phyloP scores from a whole-genome alignment of 2,113 vertebrate species.

The Martes martes region DNA sequence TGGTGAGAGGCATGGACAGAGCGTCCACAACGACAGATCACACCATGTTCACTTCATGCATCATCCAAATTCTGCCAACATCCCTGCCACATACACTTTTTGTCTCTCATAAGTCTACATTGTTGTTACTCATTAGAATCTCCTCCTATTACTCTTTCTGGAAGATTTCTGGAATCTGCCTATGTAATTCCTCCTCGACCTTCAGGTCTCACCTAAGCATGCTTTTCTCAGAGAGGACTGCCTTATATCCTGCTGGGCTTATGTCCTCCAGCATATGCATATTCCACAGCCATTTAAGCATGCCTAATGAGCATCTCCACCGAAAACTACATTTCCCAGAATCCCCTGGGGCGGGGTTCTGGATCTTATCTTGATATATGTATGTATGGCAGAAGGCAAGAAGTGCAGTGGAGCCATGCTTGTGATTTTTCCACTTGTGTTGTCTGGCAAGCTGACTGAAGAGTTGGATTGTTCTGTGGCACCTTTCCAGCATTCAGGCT shows the following conservation, averaged over 20 bases:
- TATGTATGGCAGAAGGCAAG: not conserved
- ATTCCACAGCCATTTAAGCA: not conserved
- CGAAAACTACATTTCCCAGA: not conserved
- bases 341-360: not conserved
- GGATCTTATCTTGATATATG: not conserved
- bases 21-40: too few relatives aligned
- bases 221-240: not conserved
- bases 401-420: not conserved
- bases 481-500: not conserved
- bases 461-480: not conserved
- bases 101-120: not conserved
- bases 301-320: not conserved
- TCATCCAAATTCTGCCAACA: not conserved
- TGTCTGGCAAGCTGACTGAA: not conserved
- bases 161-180: not conserved
- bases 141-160: not conserved
- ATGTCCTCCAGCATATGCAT: too few relatives aligned
- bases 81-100: accelerated
- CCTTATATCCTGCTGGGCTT: not conserved
- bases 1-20: not conserved
- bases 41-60: not conserved
- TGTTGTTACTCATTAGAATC: not conserved
- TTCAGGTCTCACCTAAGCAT: not conserved
- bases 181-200: not conserved
- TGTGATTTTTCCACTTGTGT: not conserved